Evolutionary conservation across 2,888 invertebrate genomes (phyloP).

Genomic region (Pseudoips prasinana): DNA sequence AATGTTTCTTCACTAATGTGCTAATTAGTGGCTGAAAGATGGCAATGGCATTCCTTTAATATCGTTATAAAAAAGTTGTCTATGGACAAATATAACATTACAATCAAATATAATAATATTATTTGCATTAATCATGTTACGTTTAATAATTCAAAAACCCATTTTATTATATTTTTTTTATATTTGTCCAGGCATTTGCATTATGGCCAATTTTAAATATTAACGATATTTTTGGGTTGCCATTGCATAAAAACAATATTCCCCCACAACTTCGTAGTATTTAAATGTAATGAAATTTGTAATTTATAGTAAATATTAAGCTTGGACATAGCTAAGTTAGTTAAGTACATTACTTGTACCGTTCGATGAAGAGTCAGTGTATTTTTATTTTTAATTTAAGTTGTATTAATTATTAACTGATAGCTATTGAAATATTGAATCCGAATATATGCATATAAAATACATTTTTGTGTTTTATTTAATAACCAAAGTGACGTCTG

Average conservation of each 20-base stretch:
- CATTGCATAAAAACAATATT: conserved; percentile 18
- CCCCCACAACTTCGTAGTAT: conserved; percentile 41
- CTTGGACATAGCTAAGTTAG: conserved; percentile 76
- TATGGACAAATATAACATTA: too few relatives aligned
- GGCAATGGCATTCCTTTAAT: conserved; percentile 19
- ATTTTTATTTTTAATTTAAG: conserved; percentile 76
- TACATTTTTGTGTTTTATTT: conserved; percentile 57
- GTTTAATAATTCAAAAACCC: too few relatives aligned
- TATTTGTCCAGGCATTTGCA: too few relatives aligned
- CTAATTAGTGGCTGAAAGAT: conserved; percentile 12
- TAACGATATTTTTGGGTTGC: conserved; percentile 25
- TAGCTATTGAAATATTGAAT: conserved; percentile 80
- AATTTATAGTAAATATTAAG: conserved; percentile 76
- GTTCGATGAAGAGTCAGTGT: conserved; percentile 70
- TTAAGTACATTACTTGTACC: conserved; percentile 59
- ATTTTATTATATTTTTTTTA: too few relatives aligned
- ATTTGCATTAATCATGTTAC: too few relatives aligned
- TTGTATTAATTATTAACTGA: conserved; percentile 70
- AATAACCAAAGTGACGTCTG: too few relatives aligned
- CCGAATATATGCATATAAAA: conserved; percentile 81
- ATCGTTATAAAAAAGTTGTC: too few relatives aligned
- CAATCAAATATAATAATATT: not conserved
- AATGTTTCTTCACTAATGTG: conserved; percentile 11
- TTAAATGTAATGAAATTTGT: conserved; percentile 74
- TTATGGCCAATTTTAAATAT: too few relatives aligned